Evolutionary conservation across 1,140 invertebrate genomes (phyloP).

Genomic region (Manduca sexta): DNA sequence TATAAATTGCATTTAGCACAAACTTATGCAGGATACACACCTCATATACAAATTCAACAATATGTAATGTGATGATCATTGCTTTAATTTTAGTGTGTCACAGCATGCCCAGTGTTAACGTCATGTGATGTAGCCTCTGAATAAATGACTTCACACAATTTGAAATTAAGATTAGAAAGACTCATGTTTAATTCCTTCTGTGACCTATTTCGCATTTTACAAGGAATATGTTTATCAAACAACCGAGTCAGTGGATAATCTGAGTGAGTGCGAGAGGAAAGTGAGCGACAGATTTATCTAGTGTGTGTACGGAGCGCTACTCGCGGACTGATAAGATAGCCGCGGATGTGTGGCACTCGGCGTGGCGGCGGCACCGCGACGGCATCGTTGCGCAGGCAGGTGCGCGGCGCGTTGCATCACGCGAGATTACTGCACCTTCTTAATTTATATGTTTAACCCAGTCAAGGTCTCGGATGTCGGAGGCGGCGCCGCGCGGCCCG

Average conservation of each 20-base stretch:
- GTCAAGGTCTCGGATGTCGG: slow-evolving; percentile 37
- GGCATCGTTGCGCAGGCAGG: background rate
- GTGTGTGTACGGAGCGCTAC: slow-evolving; percentile 22
- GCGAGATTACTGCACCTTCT: slow-evolving; percentile 15
- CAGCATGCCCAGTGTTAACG: too few relatives aligned
- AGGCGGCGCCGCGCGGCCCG: background rate
- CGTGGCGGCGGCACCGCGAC: background rate
- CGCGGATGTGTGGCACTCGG: background rate
- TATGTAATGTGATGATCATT: too few relatives aligned
- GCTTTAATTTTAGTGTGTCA: too few relatives aligned
- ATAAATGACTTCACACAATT: too few relatives aligned
- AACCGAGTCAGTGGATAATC: slow-evolving; percentile 27
- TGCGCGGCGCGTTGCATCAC: slow-evolving; percentile 33
- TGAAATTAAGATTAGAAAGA: too few relatives aligned
- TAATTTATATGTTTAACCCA: slow-evolving; percentile 32
- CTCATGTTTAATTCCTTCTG: too few relatives aligned
- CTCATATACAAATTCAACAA: too few relatives aligned
- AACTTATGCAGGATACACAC: too few relatives aligned
- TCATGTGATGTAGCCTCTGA: too few relatives aligned
- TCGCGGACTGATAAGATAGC: slow-evolving; percentile 42
- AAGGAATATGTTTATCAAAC: background rate
- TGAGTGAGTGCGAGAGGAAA: slow-evolving; percentile 23
- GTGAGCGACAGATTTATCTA: slow-evolving; percentile 32
- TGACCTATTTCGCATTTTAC: too few relatives aligned
- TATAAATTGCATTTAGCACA: too few relatives aligned